Conservation (phyloP, 2,888 invertebrate species). For the Tipula helvola region DNA sequence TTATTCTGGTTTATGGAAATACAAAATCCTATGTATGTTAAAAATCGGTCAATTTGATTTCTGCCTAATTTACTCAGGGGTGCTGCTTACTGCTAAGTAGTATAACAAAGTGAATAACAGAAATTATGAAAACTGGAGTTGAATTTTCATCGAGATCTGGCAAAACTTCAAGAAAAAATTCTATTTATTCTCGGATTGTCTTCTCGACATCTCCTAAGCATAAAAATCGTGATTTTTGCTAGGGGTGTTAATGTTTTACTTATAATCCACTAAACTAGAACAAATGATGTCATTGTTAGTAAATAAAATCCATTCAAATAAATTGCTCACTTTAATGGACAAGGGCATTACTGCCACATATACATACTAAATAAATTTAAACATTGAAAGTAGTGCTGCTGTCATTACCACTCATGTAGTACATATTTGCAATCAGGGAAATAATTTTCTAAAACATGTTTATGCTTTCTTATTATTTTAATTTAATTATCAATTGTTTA, state of each 20-base stretch:
- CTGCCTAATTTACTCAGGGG: no score
- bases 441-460: not conserved
- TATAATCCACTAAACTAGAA: not conserved
- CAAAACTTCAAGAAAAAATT: not conserved
- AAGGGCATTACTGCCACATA: not conserved
- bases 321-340: not conserved
- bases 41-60: no score
- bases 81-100: no score
- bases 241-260: not conserved
- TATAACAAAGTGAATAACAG: not conserved
- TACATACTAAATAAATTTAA: not conserved
- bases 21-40: no score
- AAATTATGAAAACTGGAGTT: not conserved
- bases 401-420: not conserved
- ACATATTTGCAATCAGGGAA: not conserved
- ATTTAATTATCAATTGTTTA: not conserved
- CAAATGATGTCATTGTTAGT: not conserved
- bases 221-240: not conserved
- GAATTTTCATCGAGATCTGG: not conserved
- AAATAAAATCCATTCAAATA: not conserved
- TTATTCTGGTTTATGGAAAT: no score
- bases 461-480: not conserved
- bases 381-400: not conserved
- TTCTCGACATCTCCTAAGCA: not conserved
- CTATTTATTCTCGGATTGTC: not conserved